Evolutionary conservation across 2,888 invertebrate genomes (phyloP).

Genomic region (Neuroscelio doddi): DNA sequence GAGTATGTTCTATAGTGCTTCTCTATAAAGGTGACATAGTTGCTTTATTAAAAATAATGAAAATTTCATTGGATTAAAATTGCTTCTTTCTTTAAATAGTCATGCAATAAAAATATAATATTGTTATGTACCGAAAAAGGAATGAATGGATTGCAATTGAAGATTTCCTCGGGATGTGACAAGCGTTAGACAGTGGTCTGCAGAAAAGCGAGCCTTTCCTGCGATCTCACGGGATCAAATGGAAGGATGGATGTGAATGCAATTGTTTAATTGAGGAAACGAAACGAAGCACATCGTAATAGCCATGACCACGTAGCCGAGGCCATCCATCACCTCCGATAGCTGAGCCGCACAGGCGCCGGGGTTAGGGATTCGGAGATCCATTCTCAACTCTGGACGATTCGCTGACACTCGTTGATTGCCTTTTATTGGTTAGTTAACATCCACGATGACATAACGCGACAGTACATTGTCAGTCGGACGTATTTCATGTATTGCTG

Average conservation of each 20-base stretch:
- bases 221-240: slow-evolving; percentile 23
- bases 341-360: slow-evolving; percentile 30
- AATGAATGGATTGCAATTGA: no score
- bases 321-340: slow-evolving; percentile 60
- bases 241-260: slow-evolving; percentile 67
- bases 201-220: not conserved
- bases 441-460: slow-evolving; percentile 57
- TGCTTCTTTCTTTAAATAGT: no score
- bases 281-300: slow-evolving; percentile 56
- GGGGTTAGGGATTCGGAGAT: slow-evolving; percentile 38
- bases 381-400: slow-evolving; percentile 60
- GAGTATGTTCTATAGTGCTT: no score
- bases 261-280: slow-evolving; percentile 71
- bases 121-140: no score
- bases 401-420: slow-evolving; percentile 75
- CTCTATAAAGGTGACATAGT: no score
- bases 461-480: no score
- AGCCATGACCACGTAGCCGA: slow-evolving; percentile 53
- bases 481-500: no score
- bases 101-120: no score
- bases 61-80: no score
- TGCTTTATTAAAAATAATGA: no score
- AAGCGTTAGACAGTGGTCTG: not conserved
- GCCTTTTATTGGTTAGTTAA: slow-evolving; percentile 74
- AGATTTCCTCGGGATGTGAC: no score